Percentiles rank a stretch among this genome's conserved stretches.
Conservation (phyloP, 2,113 vertebrate genomes). For the Lontra canadensis region DNA sequence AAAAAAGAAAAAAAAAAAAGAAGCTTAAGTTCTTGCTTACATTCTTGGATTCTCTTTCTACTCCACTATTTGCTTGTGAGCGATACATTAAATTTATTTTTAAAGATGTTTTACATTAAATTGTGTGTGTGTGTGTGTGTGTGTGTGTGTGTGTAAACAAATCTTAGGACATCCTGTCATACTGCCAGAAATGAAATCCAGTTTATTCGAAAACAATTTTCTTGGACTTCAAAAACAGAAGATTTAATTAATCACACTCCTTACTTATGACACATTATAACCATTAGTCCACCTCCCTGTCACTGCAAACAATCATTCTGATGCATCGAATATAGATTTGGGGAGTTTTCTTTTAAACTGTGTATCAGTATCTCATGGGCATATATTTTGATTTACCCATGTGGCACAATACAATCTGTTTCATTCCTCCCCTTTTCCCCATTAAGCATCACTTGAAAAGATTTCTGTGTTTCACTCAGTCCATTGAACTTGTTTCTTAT, state of each 20-base stretch:
- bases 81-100: not conserved
- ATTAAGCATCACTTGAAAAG: not conserved
- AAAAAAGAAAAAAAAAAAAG: no score
- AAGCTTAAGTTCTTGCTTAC: not conserved
- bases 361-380: not conserved
- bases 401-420: not conserved
- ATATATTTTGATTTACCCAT: not conserved
- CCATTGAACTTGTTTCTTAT: not conserved
- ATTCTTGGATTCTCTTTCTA: not conserved
- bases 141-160: not conserved
- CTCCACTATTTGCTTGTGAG: not conserved
- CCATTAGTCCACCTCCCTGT: not conserved
- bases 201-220: not conserved
- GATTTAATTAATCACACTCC: not conserved
- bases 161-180: not conserved
- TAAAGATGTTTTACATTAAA: not conserved
- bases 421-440: not conserved
- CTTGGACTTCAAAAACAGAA: not conserved
- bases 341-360: not conserved
- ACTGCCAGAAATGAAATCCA: not conserved
- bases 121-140: no score
- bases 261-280: not conserved
- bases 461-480: not conserved
- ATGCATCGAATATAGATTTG: not conserved
- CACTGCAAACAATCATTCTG: not conserved